Base-by-base conservation (phyloP, 2,888 invertebrate species). In the Serripes groenlandicus region DNA sequence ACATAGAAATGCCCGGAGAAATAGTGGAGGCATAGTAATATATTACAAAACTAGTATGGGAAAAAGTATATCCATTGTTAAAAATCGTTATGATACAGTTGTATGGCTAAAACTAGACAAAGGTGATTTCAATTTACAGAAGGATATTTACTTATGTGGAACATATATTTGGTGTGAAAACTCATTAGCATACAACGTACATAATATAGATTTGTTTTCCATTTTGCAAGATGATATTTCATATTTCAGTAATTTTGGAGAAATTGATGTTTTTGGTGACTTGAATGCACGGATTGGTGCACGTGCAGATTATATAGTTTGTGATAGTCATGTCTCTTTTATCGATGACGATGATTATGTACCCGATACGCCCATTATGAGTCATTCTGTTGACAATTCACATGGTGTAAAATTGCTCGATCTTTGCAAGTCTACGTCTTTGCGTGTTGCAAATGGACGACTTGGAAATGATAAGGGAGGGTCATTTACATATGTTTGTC, bases 341-440 rank as follows among this genome's bases (percentile, higher is more conserved):
- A 26, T 42, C 26, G 68, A 68, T 34, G 26, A 26, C 26, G 68
- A 42, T 42, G 23, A 26, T 68, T 68, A 68, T 68, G 34, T 18
- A 37, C 42, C 68, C 42, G 68, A 68, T 37, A 68, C 4, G n/a
- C n/a, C n/a, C n/a, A n/a, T 11, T 28, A 35, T 28, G 15, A 26
- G 9, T 28, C 11, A n/a, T 26, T 37, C 4, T 35, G 26, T 26
- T 34, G 42, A 4, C 35, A 42, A 68, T 68, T 35, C 68, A 15
- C 21, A 37, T 37, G 68, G 68, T 2, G 5, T n/a, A 42, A 37
- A 42, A 42, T 21, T n/a, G 35, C 68, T 68, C 5, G 68, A 68
- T 42, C 68, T 68, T 28, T 68, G 68, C 28, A 68, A 37, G 42
- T 68, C 68, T 37, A 37, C 68, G 23, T 68, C 68, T 3, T 4